Evolutionary conservation across 2,797 vertebrate genomes (phyloP), one percentile per base, ranked within the genome.

Genomic region (Eospalax fontanierii): DNA sequence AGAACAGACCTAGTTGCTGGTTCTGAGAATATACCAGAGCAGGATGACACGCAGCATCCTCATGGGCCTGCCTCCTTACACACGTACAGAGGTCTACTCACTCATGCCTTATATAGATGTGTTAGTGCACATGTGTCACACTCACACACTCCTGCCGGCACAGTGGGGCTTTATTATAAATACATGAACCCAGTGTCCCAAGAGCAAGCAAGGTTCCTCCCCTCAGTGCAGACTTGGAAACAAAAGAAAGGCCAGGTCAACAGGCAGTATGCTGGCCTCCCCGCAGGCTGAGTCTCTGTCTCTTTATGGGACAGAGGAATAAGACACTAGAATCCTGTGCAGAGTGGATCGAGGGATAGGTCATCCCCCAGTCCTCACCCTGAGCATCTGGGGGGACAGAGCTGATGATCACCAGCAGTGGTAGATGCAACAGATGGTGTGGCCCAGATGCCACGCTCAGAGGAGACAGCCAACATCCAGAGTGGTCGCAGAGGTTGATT

Each of bases 401-500:
- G 18, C 30, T 43, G 10, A 24, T 54, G 21, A 12, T 10, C 30
- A 16, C 3, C 0, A 14, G 26, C 46, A 43, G 22, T 0, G 1
- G 21, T 15, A 22, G 21, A 7, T 21, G 11, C 16, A 26, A 12
- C 4, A 66, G 35, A 38, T 26, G 40, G 59, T 1, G 26, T 0
- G 0, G 0, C 8, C 33, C 1, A 8, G 30, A 14, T 26, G 38
- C 38, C 3, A 10, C 7, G 21, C 28, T 33, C 18, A 6, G 76
- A 40, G 70, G 6, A 46, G 43, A 10, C n/a, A 14, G 26, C 10
- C 40, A 22, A 14, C 18, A 26, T 38, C 12, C 1, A 11, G 46
- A 8, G 26, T 43, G 24, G 18, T 43, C 19, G 59, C 54, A 63
- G 43, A 7, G 57, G 12, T 3, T 33, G 26, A 71, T 35, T n/a